Evolutionary conservation across 2,113 vertebrate genomes (phyloP).

Genomic region (Mungos mungo): DNA sequence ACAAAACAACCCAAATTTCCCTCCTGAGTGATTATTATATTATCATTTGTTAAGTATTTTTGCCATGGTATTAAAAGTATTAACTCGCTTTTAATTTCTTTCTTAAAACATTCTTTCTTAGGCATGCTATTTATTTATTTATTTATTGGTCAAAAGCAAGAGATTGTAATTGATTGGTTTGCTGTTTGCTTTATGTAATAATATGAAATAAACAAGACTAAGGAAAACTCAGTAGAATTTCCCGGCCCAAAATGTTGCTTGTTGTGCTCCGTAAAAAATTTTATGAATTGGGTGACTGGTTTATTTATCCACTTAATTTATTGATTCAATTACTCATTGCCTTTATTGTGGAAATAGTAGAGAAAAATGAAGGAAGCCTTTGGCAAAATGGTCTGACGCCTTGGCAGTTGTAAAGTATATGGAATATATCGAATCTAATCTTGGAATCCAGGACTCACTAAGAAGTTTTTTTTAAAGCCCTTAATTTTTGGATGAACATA

Average conservation of each 20-base stretch:
- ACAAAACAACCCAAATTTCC: neutral
- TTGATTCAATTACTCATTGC: neutral
- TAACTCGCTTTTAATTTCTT: constrained; percentile 3
- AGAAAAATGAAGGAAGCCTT: constrained; percentile 46
- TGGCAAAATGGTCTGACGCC: neutral
- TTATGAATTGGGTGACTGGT: neutral
- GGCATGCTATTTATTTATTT: neutral
- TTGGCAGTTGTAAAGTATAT: neutral
- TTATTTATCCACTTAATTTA: neutral
- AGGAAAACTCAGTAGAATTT: constrained; percentile 31
- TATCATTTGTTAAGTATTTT: neutral
- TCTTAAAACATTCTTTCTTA: neutral
- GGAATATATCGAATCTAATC: neutral
- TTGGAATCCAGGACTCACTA: neutral
- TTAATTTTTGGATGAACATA: constrained; percentile 26
- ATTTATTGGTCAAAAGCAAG: neutral
- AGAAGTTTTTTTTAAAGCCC: neutral
- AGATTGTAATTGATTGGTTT: neutral
- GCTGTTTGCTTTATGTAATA: constrained; percentile 23
- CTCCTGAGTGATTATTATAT: neutral
- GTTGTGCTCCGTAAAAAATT: constrained; percentile 26
- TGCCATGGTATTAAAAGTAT: neutral
- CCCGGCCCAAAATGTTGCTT: neutral
- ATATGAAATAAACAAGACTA: constrained; percentile 28
- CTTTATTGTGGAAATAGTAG: constrained; percentile 17